phyloP scores from a whole-genome alignment of 2,113 vertebrate genomes.

The Barnardius zonarius region DNA sequence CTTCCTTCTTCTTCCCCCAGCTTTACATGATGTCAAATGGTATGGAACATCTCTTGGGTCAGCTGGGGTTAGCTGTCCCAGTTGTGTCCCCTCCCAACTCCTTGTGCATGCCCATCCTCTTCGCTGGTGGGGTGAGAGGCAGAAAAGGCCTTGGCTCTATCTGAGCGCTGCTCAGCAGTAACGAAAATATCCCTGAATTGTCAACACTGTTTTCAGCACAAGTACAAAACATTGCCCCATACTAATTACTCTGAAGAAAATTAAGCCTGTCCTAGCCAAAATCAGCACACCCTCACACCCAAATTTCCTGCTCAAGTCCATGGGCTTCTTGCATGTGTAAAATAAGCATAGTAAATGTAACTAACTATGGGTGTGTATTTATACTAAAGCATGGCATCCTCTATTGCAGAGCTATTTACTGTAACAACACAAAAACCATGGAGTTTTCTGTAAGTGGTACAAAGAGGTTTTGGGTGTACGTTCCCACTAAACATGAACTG shows the following conservation, averaged over 20 bases:
- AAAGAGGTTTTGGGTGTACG: background rate
- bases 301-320: background rate
- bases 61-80: background rate
- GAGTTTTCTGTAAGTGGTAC: background rate
- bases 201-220: background rate
- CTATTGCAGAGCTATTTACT: background rate
- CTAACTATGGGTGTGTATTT: background rate
- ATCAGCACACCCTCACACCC: background rate
- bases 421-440: background rate
- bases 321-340: background rate
- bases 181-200: background rate
- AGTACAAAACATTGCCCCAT: background rate
- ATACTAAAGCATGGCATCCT: background rate
- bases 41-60: background rate
- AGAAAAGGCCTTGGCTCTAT: background rate
- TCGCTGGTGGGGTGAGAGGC: background rate
- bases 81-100: background rate
- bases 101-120: background rate
- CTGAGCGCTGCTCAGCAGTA: background rate
- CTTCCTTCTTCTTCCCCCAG: background rate
- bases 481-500: background rate
- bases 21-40: background rate
- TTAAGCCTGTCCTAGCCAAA: background rate
- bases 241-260: background rate
- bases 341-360: background rate